Base-by-base conservation (phyloP, 2,113 vertebrate genomes). In the Pionites leucogaster region DNA sequence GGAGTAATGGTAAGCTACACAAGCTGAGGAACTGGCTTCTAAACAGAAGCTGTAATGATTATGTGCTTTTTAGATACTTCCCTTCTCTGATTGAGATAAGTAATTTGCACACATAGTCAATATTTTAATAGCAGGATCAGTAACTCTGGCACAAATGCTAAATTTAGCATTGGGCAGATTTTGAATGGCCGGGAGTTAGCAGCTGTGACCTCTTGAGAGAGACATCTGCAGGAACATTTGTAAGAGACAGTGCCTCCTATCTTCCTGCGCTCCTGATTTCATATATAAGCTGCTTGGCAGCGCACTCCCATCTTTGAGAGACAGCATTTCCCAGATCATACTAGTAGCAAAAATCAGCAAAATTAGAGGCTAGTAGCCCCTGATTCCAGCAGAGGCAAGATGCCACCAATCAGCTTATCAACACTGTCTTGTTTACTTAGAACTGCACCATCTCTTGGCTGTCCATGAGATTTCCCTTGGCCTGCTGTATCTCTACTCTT, bases 121-220 rank as follows among this genome's bases (percentile, higher is more conserved):
- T 92, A 91, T 93, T 96, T 93, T 95, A 95, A 89, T 91, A 93
- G 83, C 77, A 88, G 82, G 76, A 92, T 92, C 92, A 95, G 96
- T 94, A 64, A 88, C 83, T 88, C 82, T 83, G 88, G 71, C 88
- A 95, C 60, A 83, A 75, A 81, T 86, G 68, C 53, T 91, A 88
- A 86, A 94, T 96, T 94, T 95, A 93, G 50, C 80, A 50, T 5
- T 63, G 91, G 96, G 64, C 86, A 68, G 53, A 79, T 76, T 22
- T 93, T 70, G 88, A 92, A 89, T 50, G 80, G 91, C 88, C 88
- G 67, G 86, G 91, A 94, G 76, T n/a, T 88, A 94, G 94, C 95
- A 96, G 92, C 92, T 94, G 96, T 95, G 95, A 94, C 91, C 92
- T 95, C 96, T 94, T 93, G 84, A 95, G 67, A 87, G 80, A 96